phyloP scores from a whole-genome alignment of 2,113 vertebrate species.

The human (Homo sapiens) region GRCh38 chr9:127260501-127261000 shows the following conservation, averaged over 20 bases:
- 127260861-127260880: not conserved
- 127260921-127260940: not conserved
- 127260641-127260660: not conserved
- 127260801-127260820: not conserved
- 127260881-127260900: not conserved
- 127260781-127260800: not conserved
- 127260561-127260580: not conserved
- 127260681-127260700: not conserved
- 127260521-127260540: rapidly evolving
- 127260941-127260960: not conserved
- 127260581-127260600: not conserved
- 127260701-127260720: not conserved
- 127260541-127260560: not conserved
- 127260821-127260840: not conserved
- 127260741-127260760: not conserved
- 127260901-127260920: not conserved
- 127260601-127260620: not conserved
- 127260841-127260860: not conserved
- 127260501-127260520: not conserved
- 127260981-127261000: no score
- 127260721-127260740: no score
- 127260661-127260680: not conserved
- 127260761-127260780: not conserved
- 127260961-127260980: not conserved
- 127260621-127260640: not conserved